Evolutionary conservation across 2,888 invertebrate species (phyloP).

Genomic region (Lymantria dispar): DNA sequence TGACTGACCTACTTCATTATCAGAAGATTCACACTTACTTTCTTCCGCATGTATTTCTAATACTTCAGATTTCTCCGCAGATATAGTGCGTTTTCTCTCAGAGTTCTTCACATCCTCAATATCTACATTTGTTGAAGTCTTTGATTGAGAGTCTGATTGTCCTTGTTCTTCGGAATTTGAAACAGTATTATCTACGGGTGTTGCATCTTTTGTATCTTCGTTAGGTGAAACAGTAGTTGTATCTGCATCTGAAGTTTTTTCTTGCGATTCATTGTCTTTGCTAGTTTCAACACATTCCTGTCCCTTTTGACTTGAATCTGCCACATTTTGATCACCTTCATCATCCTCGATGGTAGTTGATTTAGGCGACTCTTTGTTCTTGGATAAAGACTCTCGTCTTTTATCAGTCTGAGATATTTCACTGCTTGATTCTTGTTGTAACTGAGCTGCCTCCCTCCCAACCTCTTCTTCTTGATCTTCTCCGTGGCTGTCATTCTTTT

Average conservation of each 20-base stretch:
- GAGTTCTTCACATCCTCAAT: conserved; percentile 15
- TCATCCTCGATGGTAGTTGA: conserved; percentile 64
- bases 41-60: conserved; percentile 67
- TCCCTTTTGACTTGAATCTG: conserved; percentile 25
- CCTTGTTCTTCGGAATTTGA: conserved; percentile 16
- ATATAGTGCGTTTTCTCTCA: conserved; percentile 45
- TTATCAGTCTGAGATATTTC: conserved; percentile 49
- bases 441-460: conserved; percentile 12
- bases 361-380: conserved; percentile 32
- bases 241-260: conserved; percentile 46
- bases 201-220: conserved; percentile 48
- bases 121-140: conserved; percentile 30
- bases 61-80: conserved; percentile 64
- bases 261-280: conserved; percentile 21
- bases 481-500: conserved; percentile 60
- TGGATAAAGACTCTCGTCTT: conserved; percentile 18
- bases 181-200: conserved; percentile 27
- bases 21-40: conserved; percentile 56
- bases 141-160: conserved; percentile 16
- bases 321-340: conserved; percentile 26
- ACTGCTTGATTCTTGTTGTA: conserved; percentile 31
- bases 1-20: conserved; percentile 47
- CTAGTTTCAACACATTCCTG: conserved; percentile 25
- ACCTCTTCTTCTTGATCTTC: conserved; percentile 49
- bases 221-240: conserved; percentile 61